These are phyloP conservation scores for Scomber japonicus DNA, from an alignment of 2,113 vertebrate genomes.

Conservation along the genomic window DNA sequence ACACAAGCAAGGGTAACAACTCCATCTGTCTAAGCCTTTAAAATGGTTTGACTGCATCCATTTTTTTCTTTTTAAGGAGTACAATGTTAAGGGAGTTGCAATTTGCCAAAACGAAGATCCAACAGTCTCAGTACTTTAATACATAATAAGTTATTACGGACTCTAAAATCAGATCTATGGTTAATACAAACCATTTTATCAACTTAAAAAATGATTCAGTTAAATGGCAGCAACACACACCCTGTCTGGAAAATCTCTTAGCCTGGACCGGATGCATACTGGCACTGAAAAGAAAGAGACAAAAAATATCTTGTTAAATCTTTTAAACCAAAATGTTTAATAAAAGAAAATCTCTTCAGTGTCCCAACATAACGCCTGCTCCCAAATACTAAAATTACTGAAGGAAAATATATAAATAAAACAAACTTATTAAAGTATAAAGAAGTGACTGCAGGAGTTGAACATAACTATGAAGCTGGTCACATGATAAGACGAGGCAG, in stretches of 20 bases:
- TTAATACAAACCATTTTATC: no score
- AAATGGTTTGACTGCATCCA: no score
- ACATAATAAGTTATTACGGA: no score
- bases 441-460: no score
- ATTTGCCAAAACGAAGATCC: no score
- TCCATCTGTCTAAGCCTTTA: neutral
- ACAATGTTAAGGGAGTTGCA: neutral
- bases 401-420: neutral
- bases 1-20: neutral
- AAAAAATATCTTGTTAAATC: neutral
- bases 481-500: no score
- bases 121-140: no score
- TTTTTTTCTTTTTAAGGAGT: neutral
- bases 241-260: neutral
- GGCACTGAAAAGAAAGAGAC: slow-evolving; percentile 19
- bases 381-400: neutral
- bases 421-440: no score
- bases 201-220: no score
- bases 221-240: neutral
- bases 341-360: neutral
- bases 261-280: neutral
- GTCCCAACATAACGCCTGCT: no score
- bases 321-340: neutral
- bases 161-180: no score
- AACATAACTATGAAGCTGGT: no score